Base-by-base conservation (phyloP, 2,888 invertebrate genomes). In the Monoplex corrugatus region DNA sequence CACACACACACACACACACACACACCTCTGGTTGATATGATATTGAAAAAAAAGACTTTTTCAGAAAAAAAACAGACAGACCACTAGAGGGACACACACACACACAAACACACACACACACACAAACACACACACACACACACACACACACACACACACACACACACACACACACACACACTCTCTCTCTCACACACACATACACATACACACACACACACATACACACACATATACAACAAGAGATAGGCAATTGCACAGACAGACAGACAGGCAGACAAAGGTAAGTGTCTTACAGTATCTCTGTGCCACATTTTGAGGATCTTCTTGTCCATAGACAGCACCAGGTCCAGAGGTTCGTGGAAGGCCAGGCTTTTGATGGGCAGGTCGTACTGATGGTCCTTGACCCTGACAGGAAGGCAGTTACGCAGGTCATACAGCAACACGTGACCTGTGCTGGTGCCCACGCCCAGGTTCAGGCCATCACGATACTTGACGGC, bases 381-480 rank as follows among this genome's bases (percentile, higher is more conserved):
- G 0, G 99, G 98, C 86, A 98, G 96, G 90, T 98, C 98, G 95
- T 99, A 98, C 97, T 98, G 98, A 95, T 99, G 99, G 96, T 99
- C 99, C 96, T 99, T 99, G 0, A 98, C 97, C 80, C 98, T 96
- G 82, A 98, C 97, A 0, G 99, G 99, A 95, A 98, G 98, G 93
- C 97, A 97, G 10, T 99, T 98, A 91, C 99, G 97, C 91, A 99
- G 97, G 96, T 99, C 99, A 96, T 99, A 99, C 0, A 99, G 96
- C 19, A 99, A 96, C 63, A 96, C 94, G 96, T 99, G 99, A 0
- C 99, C 99, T 38, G 98, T 98, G 8, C 98, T 97, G 68, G 98
- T 99, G 23, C 99, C 99, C 3, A 99, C 98, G 38, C 98, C 99
- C 88, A 97, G 92, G 57, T 96, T 96, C 75, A 97, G 93, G 5